Conservation (phyloP, 2,797 vertebrate genomes). For the Leuciscus waleckii region DNA sequence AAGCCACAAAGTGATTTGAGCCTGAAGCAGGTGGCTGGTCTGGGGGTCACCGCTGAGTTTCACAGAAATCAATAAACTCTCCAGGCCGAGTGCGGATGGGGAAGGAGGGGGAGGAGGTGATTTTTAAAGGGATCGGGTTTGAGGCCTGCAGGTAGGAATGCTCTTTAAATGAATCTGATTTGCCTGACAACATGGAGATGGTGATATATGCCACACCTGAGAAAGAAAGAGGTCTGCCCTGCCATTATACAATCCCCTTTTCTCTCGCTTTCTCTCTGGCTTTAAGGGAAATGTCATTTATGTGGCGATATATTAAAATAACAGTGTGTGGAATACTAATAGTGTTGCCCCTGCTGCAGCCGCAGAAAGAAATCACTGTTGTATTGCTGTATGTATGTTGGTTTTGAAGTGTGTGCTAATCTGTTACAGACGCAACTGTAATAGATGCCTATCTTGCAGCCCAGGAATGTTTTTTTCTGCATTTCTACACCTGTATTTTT, state of each 20-base stretch:
- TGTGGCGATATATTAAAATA: conserved; percentile 57
- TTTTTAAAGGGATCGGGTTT: conserved; percentile 35
- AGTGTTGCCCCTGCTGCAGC: conserved; percentile 40
- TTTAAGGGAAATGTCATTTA: conserved; percentile 62
- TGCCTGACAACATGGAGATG: conserved; percentile 50
- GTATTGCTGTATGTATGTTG: not conserved
- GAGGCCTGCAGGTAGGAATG: conserved; percentile 56
- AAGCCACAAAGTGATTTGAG: conserved; percentile 52
- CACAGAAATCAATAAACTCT: conserved; percentile 63
- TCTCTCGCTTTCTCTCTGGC: conserved; percentile 48
- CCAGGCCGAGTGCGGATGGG: conserved; percentile 49
- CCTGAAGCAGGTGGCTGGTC: conserved; percentile 54
- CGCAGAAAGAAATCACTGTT: not conserved
- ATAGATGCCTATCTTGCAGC: not conserved
- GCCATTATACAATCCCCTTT: conserved; percentile 37
- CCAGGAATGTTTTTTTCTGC: not conserved
- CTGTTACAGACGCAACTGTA: not conserved
- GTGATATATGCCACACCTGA: conserved; percentile 52
- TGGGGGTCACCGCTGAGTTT: conserved; percentile 47
- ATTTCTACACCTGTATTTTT: not conserved
- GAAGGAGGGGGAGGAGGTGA: conserved; percentile 60
- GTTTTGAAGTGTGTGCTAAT: not conserved
- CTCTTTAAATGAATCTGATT: conserved; percentile 69
- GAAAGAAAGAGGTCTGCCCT: conserved; percentile 29
- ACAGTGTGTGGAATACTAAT: conserved; percentile 55